A percentile compares a stretch with the other conserved stretches of the same genome.
These are phyloP conservation scores for Drosophila pseudotakahashii DNA, from an alignment of 2,888 invertebrate species.

Conservation along the genomic window DNA sequence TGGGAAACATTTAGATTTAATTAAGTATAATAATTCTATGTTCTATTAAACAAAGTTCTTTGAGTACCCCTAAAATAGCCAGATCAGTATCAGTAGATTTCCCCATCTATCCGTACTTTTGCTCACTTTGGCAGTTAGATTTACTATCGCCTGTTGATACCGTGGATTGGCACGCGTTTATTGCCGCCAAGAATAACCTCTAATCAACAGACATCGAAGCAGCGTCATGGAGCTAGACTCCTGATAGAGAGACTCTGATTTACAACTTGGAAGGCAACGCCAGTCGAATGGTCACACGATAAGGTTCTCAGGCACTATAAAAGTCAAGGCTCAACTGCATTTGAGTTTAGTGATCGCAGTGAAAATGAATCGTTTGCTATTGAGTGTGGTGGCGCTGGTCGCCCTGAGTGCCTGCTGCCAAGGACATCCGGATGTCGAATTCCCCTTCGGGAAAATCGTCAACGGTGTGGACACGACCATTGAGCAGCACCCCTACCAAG, in stretches of 20 bases:
- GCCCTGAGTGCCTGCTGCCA: slow-evolving; percentile 41
- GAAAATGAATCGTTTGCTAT: slow-evolving; percentile 57
- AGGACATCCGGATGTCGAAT: slow-evolving; percentile 50
- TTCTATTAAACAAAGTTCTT: not conserved
- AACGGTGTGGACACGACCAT: slow-evolving; percentile 84
- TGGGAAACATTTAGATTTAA: too few species aligned
- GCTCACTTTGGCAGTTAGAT: slow-evolving; percentile 10
- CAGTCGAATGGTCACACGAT: slow-evolving; percentile 16
- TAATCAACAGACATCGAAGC: slow-evolving; percentile 43
- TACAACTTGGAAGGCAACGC: slow-evolving; percentile 18
- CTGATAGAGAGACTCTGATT: slow-evolving; percentile 34
- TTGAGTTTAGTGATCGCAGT: slow-evolving; percentile 29
- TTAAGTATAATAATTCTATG: too few species aligned
- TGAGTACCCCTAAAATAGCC: not conserved
- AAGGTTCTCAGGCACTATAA: slow-evolving; percentile 50
- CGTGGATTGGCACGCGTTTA: slow-evolving; percentile 12
- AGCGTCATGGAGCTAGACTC: slow-evolving; percentile 27
- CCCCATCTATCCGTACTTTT: not conserved
- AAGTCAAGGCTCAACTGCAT: slow-evolving; percentile 10
- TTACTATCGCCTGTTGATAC: slow-evolving; percentile 22
- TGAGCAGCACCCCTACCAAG: slow-evolving; percentile 84
- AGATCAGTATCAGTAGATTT: not conserved
- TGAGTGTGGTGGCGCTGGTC: slow-evolving; percentile 52
- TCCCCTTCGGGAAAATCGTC: slow-evolving; percentile 83
- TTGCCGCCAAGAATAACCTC: not conserved